These are phyloP conservation scores for Eugnorisma glareosa DNA, from an alignment of 2,888 invertebrate genomes.

Conservation along the genomic window DNA sequence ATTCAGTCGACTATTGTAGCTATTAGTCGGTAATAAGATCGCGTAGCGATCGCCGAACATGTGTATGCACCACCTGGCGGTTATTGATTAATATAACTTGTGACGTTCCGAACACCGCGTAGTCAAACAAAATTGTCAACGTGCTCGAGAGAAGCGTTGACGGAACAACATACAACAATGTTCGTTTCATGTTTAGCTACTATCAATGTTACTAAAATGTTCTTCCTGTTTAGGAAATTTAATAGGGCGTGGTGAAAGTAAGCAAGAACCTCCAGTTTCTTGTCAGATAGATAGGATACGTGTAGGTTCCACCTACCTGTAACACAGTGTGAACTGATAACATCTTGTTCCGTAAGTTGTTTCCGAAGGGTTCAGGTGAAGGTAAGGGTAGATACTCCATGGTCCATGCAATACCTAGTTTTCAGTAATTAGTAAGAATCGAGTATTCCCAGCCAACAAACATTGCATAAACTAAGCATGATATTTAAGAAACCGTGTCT, in stretches of 20 bases:
- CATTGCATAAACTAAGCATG: conserved; percentile 21
- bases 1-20: background rate
- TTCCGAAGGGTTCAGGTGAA: conserved; percentile 10
- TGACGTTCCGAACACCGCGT: conserved; percentile 36
- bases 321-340: conserved; percentile 20
- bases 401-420: background rate
- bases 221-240: conserved; percentile 5
- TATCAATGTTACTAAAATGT: conserved; percentile 26
- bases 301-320: background rate
- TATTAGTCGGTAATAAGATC: conserved; percentile 7
- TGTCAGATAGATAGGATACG: background rate
- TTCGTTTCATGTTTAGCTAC: conserved; percentile 31
- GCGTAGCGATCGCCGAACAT: conserved; percentile 8
- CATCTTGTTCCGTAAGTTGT: conserved; percentile 22
- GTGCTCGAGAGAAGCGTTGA: conserved; percentile 21
- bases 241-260: background rate
- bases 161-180: conserved; percentile 10
- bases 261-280: background rate
- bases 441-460: conserved; percentile 16
- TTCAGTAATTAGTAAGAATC: background rate
- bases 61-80: conserved; percentile 48
- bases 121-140: conserved; percentile 49
- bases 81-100: conserved; percentile 51
- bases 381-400: background rate
- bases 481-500: conserved; percentile 4